Base-by-base conservation (phyloP, 2,113 vertebrate species). In the Nesogale talazaci region DNA sequence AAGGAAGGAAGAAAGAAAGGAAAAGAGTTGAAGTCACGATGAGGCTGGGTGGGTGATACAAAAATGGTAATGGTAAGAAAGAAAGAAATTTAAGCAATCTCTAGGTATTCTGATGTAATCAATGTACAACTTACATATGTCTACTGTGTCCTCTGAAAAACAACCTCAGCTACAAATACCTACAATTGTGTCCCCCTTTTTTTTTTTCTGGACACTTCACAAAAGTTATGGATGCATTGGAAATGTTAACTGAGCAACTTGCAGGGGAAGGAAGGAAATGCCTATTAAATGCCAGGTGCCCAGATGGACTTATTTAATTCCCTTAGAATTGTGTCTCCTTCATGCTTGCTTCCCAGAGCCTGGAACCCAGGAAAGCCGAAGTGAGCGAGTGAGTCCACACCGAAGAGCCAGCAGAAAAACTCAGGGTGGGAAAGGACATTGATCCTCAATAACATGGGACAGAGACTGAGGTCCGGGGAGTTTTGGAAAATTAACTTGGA, bases 1-100 rank as follows among this genome's bases (percentile, higher is more conserved):
- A 74, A 78, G 46, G 84, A 83, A 86, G 46, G 52, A 86, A 83
- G 57, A 40, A 52, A 81, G 76, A 46, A 67, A 82, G 42, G 46
- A 65, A 6, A 36, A 69, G 83, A 25, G 31, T 31, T 56, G 76
- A 63, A 29, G 38, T 59, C 16, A 57, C 46, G n/a, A 70, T 19
- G 16, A 70, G 34, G n/a, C 17, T 34, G 67, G n/a, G 67, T 27
- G 14, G 20, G n/a, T 16, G n/a, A 69, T 61, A 4, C 65, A 69
- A 69, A 69, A 69, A 69, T 6, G 3, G 14, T 10, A 67, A 29
- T 19, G 22, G 22, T 61, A 61, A 65, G 1, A 65, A 27, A 67
- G 12, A 69, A n/a, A 15, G 15, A 69, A 16, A 16, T 34, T 52
- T 52, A 65, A 42, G n/a, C 15, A 77, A 61, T 83, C 79, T 83